Base-by-base conservation (phyloP, 2,113 vertebrate species). In the Hoplias malabaricus region DNA sequence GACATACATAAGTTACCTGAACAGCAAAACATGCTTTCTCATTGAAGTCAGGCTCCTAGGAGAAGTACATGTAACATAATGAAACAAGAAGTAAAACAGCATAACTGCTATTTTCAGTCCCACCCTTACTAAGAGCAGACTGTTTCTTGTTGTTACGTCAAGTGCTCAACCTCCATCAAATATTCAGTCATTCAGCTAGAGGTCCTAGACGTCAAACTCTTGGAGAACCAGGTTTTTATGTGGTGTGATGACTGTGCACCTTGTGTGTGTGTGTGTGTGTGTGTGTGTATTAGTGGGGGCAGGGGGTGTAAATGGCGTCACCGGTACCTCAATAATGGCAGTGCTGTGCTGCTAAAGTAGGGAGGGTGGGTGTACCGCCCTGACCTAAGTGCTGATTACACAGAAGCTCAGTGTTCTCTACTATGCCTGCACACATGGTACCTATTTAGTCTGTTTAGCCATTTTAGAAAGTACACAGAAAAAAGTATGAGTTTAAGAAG, bases 351-450 rank as follows among this genome's bases (percentile, higher is more conserved):
- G 78, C 23, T 69, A 69, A 19, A 78, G 87, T 83, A 38, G 73
- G 61, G 84, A 78, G 48, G 84, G 84, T 83, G 69, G 86, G 84
- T 80, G 86, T 91, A 90, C 89, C 87, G 81, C 87, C 84, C 86
- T 84, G 54, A 83, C 76, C 83, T 75, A 54, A 87, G 81, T 86
- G 85, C 88, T 89, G 88, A 53, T 84, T 85, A 88, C 88, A 93
- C 90, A 92, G 90, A 84, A 86, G 82, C 86, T 79, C 85, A 88
- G 90, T 92, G 91, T 92, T 92, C 87, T 83, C 73, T 40, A 33
- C 77, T 69, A 42, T 54, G 25, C 88, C 82, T 84, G 11, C 84
- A 89, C 90, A 92, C 84, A 90, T 90, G 89, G 83, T 86, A 87
- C 54, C 75, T 53, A 69, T 86, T 92, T 90, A 89, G 84, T 75